phyloP scores from a whole-genome alignment of 1,140 invertebrate genomes.

The Drosophila baimaii region DNA sequence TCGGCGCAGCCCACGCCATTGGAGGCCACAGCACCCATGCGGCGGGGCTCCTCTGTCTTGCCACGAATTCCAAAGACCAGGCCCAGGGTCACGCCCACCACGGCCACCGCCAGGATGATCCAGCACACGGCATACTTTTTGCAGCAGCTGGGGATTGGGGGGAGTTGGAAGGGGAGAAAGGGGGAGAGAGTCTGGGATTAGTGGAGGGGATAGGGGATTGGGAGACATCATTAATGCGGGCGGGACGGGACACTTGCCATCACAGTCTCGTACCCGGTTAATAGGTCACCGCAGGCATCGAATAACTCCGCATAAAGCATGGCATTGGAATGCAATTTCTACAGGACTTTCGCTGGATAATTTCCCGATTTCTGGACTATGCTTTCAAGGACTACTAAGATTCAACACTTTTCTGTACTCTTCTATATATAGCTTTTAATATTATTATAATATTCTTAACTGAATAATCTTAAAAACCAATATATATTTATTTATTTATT shows the following conservation, averaged over 20 bases:
- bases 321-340: no score
- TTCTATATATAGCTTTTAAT: no score
- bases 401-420: neutral
- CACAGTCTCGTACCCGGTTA: conserved; percentile 38
- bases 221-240: neutral
- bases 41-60: conserved; percentile 31
- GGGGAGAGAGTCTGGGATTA: neutral
- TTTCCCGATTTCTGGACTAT: neutral
- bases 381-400: neutral
- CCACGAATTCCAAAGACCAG: conserved; percentile 61
- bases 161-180: neutral
- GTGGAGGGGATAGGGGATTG: neutral
- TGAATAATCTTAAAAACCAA: no score
- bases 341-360: neutral
- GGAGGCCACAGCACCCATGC: conserved; percentile 89
- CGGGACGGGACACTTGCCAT: conserved; percentile 38
- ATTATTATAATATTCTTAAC: no score
- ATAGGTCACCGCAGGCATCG: conserved; percentile 31
- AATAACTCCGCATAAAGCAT: conserved; percentile 44
- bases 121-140: conserved; percentile 67
- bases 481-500: no score
- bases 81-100: conserved; percentile 57
- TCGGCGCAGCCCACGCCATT: conserved; percentile 91
- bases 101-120: conserved; percentile 62
- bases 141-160: conserved; percentile 34